A percentile compares a stretch with the other conserved stretches of the same genome.
Evolutionary conservation across 23 tunicate species (phyloP).

Genomic region (Ciona savignyi): DNA sequence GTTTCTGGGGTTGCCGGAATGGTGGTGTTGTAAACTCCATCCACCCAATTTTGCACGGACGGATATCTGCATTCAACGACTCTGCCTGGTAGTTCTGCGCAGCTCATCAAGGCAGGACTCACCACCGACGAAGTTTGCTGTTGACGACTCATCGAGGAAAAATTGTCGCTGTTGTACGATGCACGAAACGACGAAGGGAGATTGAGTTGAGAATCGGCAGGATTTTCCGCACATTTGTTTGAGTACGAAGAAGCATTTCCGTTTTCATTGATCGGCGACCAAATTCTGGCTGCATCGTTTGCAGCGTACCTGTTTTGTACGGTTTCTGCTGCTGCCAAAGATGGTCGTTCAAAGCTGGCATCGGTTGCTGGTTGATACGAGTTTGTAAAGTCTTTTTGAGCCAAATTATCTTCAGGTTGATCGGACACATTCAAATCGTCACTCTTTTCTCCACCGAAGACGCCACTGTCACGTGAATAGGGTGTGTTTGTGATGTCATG

Average conservation of each 20-base stretch:
- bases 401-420: background rate
- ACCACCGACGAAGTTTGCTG: background rate
- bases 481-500: conserved; percentile 20
- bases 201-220: background rate
- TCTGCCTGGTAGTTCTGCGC: background rate
- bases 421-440: background rate
- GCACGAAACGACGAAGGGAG: background rate
- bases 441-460: background rate
- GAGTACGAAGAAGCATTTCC: background rate
- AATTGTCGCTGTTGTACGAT: background rate
- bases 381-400: background rate
- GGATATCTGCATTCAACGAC: background rate
- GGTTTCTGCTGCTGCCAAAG: background rate
- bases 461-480: conserved; percentile 8
- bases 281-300: conserved; percentile 9
- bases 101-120: conserved; percentile 4
- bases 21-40: background rate
- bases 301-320: conserved; percentile 8
- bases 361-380: background rate
- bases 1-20: conserved; percentile 3
- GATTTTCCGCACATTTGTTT: background rate
- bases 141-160: background rate
- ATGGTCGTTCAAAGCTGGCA: background rate
- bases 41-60: background rate
- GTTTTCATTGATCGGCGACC: conserved; percentile 15